These are phyloP conservation scores for Coptodon rendalli DNA, from an alignment of 2,113 vertebrate genomes.

Conservation along the genomic window DNA sequence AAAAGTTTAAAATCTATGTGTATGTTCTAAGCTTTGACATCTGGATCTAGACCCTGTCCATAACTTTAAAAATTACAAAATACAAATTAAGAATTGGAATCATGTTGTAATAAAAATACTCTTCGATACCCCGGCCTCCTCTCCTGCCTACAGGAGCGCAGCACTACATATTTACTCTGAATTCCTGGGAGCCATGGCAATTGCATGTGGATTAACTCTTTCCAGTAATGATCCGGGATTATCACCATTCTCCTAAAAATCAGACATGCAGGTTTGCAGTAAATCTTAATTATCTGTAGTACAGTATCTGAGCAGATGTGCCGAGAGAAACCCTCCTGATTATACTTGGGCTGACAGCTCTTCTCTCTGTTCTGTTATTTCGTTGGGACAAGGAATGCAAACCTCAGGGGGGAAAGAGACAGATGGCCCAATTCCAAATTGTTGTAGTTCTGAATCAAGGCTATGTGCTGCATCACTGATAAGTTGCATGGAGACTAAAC, in stretches of 20 bases:
- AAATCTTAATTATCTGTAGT: neutral
- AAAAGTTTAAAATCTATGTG: neutral
- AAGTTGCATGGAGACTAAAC: neutral
- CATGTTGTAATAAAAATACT: neutral
- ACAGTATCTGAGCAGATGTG: neutral
- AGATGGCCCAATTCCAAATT: slow-evolving; percentile 37
- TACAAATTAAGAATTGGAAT: neutral
- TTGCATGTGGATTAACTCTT: slow-evolving; percentile 48
- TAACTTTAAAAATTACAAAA: neutral
- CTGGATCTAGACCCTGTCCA: neutral
- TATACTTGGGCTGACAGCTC: slow-evolving; percentile 25
- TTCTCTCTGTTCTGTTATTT: slow-evolving; percentile 34
- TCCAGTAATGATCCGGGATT: slow-evolving; percentile 16
- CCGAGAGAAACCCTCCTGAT: neutral
- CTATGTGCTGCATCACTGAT: neutral
- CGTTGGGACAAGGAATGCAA: slow-evolving; percentile 26
- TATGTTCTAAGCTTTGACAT: neutral
- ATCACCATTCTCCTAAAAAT: neutral
- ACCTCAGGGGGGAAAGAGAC: slow-evolving; percentile 14
- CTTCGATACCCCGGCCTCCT: neutral
- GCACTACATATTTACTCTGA: slow-evolving; percentile 36
- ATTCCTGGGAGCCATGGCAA: slow-evolving; percentile 55
- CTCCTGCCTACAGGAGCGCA: neutral
- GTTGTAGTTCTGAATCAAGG: neutral
- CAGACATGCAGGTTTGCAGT: neutral